These are phyloP conservation scores for Catostylus mosaicus DNA, from an alignment of 30 jellyfish, hydroid and myxozoan genomes.

Conservation along the genomic window DNA sequence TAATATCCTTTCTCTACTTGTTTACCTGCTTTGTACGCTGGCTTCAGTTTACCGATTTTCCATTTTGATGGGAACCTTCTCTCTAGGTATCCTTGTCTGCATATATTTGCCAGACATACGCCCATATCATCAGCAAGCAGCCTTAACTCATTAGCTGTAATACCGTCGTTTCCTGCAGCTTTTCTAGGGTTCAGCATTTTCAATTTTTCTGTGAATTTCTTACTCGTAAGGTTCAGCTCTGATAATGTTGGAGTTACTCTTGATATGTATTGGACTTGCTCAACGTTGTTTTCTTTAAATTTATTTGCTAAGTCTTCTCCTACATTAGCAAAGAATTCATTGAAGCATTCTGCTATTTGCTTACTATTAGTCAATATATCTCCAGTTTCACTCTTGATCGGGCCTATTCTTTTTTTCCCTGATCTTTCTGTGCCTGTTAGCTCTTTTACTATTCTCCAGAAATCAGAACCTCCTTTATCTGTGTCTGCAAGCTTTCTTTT, in stretches of 20 bases:
- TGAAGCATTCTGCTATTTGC: conserved; percentile 21
- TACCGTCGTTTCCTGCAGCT: not conserved
- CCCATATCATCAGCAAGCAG: conserved; percentile 5
- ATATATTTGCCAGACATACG: conserved; percentile 1
- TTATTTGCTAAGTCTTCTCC: not conserved
- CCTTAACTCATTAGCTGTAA: conserved; percentile 18
- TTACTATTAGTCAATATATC: conserved; percentile 4
- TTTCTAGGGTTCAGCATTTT: conserved; percentile 15
- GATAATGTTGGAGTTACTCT: not conserved
- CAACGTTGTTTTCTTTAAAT: not conserved
- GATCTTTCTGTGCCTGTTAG: conserved; percentile 23
- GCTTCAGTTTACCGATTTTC: conserved; percentile 29
- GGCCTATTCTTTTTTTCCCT: not conserved
- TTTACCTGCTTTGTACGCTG: conserved; percentile 35
- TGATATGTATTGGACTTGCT: conserved; percentile 7
- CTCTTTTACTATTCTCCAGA: too few species aligned
- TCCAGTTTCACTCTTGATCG: conserved; percentile 3
- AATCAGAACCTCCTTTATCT: conserved; percentile 42
- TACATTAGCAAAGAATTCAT: not conserved
- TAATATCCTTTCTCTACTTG: conserved; percentile 35
- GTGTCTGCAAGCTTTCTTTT: conserved; percentile 45
- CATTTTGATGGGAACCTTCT: conserved; percentile 6
- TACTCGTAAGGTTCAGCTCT: conserved; percentile 3
- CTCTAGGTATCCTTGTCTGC: conserved; percentile 22
- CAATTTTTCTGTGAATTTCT: not conserved